Percentiles rank a stretch among this genome's conserved stretches.
These are phyloP conservation scores for Trichogramma dendrolimi DNA, from an alignment of 2,888 invertebrate species.

Conservation along the genomic window DNA sequence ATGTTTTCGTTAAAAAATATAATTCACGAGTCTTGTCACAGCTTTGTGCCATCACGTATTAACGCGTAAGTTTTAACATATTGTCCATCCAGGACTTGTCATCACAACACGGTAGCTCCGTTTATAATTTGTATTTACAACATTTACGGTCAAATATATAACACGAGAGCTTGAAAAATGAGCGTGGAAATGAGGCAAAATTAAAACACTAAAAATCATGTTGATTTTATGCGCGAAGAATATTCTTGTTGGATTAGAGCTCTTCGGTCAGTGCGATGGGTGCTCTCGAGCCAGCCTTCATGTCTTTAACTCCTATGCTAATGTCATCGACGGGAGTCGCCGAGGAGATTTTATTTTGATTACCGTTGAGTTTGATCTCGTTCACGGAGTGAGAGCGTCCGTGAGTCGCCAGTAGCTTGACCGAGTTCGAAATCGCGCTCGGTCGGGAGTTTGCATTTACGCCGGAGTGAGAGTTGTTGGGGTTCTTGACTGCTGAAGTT, in stretches of 20 bases:
- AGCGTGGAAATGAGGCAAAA: conserved; percentile 3
- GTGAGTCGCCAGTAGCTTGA: conserved; percentile 57
- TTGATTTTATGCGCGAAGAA: conserved; percentile 1
- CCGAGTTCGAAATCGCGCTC: conserved; percentile 27
- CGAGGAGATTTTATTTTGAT: conserved; percentile 66
- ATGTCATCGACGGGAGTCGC: conserved; percentile 62
- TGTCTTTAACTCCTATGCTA: conserved; percentile 45
- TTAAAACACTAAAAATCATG: conserved; percentile 8
- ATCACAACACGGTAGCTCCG: conserved; percentile 13
- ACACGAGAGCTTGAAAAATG: conserved; percentile 4
- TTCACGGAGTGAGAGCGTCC: conserved; percentile 69
- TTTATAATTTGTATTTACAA: conserved; percentile 18
- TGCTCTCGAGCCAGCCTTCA: conserved; percentile 47
- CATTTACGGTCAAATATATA: conserved; percentile 3
- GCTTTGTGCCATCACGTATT: conserved; percentile 21
- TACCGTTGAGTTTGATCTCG: conserved; percentile 72
- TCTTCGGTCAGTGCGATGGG: conserved; percentile 49
- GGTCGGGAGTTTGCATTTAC: conserved; percentile 29
- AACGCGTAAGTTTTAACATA: neutral
- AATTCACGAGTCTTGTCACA: conserved; percentile 9
- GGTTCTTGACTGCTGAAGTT: conserved; percentile 2
- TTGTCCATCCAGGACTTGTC: conserved; percentile 16
- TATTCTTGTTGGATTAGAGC: conserved; percentile 34
- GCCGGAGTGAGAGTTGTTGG: conserved; percentile 29
- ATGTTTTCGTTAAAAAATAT: conserved; percentile 2